These are phyloP conservation scores for Anarhynchus alexandrinus DNA, from an alignment of 2,113 vertebrate species.

Conservation along the genomic window DNA sequence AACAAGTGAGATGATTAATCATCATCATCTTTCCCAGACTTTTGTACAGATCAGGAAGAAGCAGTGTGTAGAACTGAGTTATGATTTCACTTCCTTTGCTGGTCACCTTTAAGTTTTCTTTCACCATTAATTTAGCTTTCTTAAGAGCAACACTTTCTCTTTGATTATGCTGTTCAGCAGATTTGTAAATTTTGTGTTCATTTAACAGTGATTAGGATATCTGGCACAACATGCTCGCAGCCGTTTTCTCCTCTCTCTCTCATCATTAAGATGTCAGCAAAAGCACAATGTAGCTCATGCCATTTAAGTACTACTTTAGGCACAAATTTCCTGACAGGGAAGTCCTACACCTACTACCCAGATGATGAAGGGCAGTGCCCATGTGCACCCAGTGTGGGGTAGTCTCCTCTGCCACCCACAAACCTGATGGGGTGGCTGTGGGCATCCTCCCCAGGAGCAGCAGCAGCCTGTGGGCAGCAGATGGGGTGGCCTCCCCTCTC, in stretches of 20 bases:
- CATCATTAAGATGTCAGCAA: neutral
- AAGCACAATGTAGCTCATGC: neutral
- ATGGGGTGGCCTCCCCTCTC: neutral
- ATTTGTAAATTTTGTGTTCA: neutral
- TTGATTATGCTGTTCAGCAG: neutral
- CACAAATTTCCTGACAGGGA: too few species aligned
- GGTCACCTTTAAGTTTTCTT: slow-evolving; percentile 6
- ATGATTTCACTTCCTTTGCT: slow-evolving; percentile 40
- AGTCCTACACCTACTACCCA: neutral
- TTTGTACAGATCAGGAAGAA: neutral
- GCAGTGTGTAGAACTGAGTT: neutral
- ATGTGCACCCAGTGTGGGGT: too few species aligned
- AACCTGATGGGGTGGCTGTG: neutral
- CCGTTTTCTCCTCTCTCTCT: neutral
- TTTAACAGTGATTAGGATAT: neutral
- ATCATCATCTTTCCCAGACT: neutral
- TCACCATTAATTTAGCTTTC: slow-evolving; percentile 13
- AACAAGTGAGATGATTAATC: slow-evolving; percentile 54
- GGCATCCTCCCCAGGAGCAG: neutral
- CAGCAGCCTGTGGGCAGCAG: neutral
- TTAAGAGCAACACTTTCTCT: neutral
- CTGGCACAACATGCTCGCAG: neutral
- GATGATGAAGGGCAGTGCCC: neutral
- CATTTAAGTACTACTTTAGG: neutral
- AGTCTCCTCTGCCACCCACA: neutral